Conservation (phyloP, 2,797 vertebrate species). For the Ciconia nigra region DNA sequence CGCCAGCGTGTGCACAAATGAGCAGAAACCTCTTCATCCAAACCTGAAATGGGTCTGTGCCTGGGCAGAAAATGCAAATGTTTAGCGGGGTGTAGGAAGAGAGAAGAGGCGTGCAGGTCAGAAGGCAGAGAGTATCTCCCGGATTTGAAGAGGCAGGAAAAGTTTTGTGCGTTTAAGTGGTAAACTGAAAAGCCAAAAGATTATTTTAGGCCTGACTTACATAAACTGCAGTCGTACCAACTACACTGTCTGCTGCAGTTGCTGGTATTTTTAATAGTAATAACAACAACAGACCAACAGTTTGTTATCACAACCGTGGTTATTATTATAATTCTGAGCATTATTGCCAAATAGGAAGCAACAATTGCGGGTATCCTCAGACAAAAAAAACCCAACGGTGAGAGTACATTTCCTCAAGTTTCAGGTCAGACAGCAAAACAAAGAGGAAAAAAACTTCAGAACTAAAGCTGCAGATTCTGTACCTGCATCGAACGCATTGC, state of each 20-base stretch:
- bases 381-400: neutral
- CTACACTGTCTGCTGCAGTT: neutral
- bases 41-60: accelerated
- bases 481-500: accelerated
- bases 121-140: neutral
- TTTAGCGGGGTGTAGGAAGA: neutral
- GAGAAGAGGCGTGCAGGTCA: neutral
- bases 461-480: neutral
- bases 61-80: neutral
- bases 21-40: neutral
- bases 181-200: neutral
- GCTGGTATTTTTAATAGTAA: neutral
- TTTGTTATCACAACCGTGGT: neutral
- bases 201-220: neutral
- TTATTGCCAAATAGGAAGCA: neutral
- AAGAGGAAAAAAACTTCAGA: neutral
- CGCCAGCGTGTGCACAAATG: accelerated
- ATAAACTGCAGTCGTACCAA: neutral
- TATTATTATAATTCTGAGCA: neutral
- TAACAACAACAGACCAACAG: neutral
- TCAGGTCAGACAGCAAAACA: neutral
- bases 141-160: neutral
- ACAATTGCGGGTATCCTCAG: neutral
- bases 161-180: neutral
- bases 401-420: neutral